Evolutionary conservation across 2,797 vertebrate genomes (phyloP), one percentile per base, ranked within the genome.

Genomic region (Sphenopsis melanotis): DNA sequence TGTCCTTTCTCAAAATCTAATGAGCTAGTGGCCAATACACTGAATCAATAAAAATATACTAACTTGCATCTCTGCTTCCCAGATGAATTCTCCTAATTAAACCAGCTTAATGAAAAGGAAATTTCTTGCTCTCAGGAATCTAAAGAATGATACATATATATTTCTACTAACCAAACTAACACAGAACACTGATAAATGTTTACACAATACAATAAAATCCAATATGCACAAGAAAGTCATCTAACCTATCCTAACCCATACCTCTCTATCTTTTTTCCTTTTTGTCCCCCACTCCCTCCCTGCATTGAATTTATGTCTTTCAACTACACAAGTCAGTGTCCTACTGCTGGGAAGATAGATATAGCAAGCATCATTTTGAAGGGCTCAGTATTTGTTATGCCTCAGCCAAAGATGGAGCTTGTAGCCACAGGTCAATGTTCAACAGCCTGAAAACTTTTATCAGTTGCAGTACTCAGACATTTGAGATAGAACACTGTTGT

Each of bases 211-310:
- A 65, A 65, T 39, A 74, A 44, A 85, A 93, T 63, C 8, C 15
- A 63, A 17, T 2, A 44, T 2, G 7, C 13, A 72, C 29, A 78
- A 57, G 37, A 52, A 6, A 77, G 18, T 52, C 7, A 52, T 36
- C 44, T 46, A 71, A 64, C 24, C 12, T 29, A 22, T 27, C 27
- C 74, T 53, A 20, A 12, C 8, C 32, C 23, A 0, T 32, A 63
- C 19, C 37, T 63, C 30, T 1, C 11, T 37, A 19, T 47, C 15
- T 69, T 63, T 69, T 24, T 30, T 4, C 18, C 13, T 8, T 26
- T 24, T 15, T 6, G 9, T 29, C 5, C 6, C 2, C 4, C 9
- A 3, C 4, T 30, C 17, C 16, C 41, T 21, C 19, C 15, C 3
- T 39, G 53, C n/a, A 61, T 1, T 39, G n/a, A 72, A 60, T 79